phyloP scores from a whole-genome alignment of 2,797 vertebrate species.

The Myoxocephalus aenaeus region DNA sequence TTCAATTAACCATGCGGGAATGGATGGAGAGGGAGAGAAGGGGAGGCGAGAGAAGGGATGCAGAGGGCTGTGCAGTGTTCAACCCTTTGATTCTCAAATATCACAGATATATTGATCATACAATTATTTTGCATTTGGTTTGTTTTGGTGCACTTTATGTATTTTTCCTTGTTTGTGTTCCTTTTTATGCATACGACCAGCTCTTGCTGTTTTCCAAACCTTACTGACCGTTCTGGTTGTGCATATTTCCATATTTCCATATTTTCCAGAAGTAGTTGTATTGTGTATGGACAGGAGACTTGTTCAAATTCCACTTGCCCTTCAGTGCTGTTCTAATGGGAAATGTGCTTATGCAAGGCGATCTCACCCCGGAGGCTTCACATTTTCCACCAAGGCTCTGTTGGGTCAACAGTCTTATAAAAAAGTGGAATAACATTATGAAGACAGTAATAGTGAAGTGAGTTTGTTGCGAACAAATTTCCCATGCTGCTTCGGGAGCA shows the following conservation, averaged over 20 bases:
- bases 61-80: constrained; percentile 12
- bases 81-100: constrained; percentile 54
- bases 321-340: constrained; percentile 80
- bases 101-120: constrained; percentile 50
- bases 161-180: constrained; percentile 22
- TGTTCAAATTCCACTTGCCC: constrained; percentile 74
- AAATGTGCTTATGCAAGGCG: constrained; percentile 82
- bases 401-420: constrained; percentile 79
- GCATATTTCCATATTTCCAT: constrained; percentile 53
- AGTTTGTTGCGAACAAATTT: constrained; percentile 75
- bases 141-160: constrained; percentile 29
- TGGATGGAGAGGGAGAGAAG: constrained; percentile 51
- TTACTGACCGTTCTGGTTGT: constrained; percentile 38
- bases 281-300: constrained; percentile 64
- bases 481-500: constrained; percentile 66
- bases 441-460: constrained; percentile 72
- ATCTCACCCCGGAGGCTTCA: constrained; percentile 77
- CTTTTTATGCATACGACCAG: constrained; percentile 9
- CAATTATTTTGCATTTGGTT: constrained; percentile 32
- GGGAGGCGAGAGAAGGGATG: constrained; percentile 25
- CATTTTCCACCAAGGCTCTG: constrained; percentile 74
- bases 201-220: constrained; percentile 24
- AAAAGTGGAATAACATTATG: constrained; percentile 80
- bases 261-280: constrained; percentile 61
- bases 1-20: constrained; percentile 85